A percentile compares a stretch with the other conserved stretches of the same genome.
Evolutionary conservation across 2,797 vertebrate genomes (phyloP).

Genomic region (Aldrovandia affinis): DNA sequence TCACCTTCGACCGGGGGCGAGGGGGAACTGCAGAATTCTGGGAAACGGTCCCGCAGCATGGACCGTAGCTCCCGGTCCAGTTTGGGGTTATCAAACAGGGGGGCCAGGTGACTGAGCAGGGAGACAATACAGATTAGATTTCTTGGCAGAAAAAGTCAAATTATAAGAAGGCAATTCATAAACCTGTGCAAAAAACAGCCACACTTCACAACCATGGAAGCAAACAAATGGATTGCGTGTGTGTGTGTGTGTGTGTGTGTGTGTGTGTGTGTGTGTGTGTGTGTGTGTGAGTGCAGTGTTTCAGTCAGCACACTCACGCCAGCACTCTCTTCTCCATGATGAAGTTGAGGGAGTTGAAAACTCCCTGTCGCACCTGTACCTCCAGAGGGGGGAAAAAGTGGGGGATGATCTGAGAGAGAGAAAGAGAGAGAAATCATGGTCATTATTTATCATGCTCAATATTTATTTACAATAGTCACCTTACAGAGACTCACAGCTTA

Average conservation of each 20-base stretch:
- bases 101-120: conserved; percentile 63
- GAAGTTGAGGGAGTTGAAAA: conserved; percentile 93
- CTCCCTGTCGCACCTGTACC: conserved; percentile 88
- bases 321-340: conserved; percentile 97
- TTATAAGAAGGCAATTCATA: background rate
- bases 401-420: conserved; percentile 85
- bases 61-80: conserved; percentile 94
- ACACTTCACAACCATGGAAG: no score
- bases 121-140: background rate
- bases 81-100: conserved; percentile 96
- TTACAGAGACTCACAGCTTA: no score
- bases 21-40: conserved; percentile 93
- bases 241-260: background rate
- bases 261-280: background rate
- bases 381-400: conserved; percentile 92
- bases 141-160: background rate
- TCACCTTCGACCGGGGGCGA: conserved; percentile 91
- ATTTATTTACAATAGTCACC: no score
- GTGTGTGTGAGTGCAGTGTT: no score
- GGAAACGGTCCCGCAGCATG: conserved; percentile 94
- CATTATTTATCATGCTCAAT: no score
- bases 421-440: background rate
- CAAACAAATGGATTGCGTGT: background rate
- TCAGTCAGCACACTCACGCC: conserved; percentile 79
- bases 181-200: background rate